phyloP scores from a whole-genome alignment of 2,797 vertebrate species.

The Phyllotis vaccarum region DNA sequence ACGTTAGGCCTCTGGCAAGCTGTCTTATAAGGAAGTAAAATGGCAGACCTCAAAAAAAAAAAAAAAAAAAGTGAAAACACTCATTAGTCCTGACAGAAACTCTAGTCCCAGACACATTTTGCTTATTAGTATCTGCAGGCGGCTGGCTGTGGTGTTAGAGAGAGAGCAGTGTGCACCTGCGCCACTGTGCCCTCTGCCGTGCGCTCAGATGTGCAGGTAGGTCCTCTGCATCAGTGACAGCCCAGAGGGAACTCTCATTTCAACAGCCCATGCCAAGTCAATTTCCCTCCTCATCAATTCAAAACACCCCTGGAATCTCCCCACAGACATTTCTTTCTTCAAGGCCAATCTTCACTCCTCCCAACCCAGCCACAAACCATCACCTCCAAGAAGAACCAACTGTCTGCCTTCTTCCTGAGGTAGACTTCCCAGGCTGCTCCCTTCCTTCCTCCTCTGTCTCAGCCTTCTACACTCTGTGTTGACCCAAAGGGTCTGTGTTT shows the following conservation, averaged over 20 bases:
- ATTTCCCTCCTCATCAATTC: not conserved
- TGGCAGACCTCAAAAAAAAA: constrained; percentile 49
- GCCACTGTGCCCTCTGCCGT: accelerated
- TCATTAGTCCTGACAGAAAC: not conserved
- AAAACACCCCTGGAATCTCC: not conserved
- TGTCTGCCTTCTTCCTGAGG: not conserved
- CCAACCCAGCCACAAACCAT: not conserved
- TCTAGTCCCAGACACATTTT: not conserved
- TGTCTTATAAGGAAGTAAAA: constrained; percentile 34
- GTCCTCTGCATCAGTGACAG: not conserved
- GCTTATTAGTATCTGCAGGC: not conserved
- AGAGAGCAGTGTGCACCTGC: not conserved
- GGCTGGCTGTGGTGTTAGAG: not conserved
- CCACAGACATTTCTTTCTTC: not conserved
- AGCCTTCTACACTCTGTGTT: not conserved
- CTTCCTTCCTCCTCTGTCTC: not conserved
- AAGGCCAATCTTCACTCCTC: not conserved
- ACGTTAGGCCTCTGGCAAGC: not conserved
- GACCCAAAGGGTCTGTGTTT: not conserved
- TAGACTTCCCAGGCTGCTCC: not conserved
- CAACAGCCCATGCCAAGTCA: not conserved
- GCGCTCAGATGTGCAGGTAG: not conserved
- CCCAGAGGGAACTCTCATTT: not conserved
- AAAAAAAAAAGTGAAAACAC: constrained; percentile 71
- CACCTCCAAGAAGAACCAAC: not conserved